Evolutionary conservation across 2,113 vertebrate species (phyloP), one percentile per base, ranked within the genome.

Genomic region (Haliaeetus leucogaster): DNA sequence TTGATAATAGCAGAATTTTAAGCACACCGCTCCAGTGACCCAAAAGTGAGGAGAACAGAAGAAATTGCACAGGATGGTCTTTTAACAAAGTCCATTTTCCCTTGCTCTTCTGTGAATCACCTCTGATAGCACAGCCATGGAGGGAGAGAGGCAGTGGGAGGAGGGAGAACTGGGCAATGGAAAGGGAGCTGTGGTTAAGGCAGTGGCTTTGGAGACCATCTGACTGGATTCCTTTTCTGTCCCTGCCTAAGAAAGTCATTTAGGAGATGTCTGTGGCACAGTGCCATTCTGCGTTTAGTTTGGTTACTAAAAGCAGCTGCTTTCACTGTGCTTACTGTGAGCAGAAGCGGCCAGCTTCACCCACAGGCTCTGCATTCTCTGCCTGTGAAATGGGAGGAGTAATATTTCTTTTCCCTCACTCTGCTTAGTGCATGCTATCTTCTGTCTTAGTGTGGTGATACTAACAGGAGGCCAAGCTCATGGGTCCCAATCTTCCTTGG

Each of bases 121-220:
- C 59, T 86, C 43, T 3, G 4, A 84, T 32, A 78, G 50, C 48
- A 48, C 0, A 0, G 29, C 43, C 13, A 4, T 6, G 12, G 63
- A 88, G 56, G 18, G 38, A 63, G 34, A 50, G 63, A 66, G 16
- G 42, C 62, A 89, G 68, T 1, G 1, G 50, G 71, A 90, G n/a
- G 62, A 56, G 55, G 36, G 43, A 90, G 59, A 71, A 36, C 0
- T 34, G 53, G 80, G 89, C 80, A 71, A 9, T 36, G 47, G 89
- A 93, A 90, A 81, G 55, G 85, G 55, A 78, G 15, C 65, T 84
- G 77, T 93, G 89, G 86, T 86, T 92, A 84, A 78, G 66, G 76
- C 86, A 25, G 88, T 84, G 92, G 72, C 76, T 95, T 95, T 93
- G 63, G 76, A 70, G 55, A 71, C n/a, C 68, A 67, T 92, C 42